Evolutionary conservation across 2,888 invertebrate species (phyloP), one percentile per base, ranked within the genome.

Genomic region (Scrobipalpa atriplicella): DNA sequence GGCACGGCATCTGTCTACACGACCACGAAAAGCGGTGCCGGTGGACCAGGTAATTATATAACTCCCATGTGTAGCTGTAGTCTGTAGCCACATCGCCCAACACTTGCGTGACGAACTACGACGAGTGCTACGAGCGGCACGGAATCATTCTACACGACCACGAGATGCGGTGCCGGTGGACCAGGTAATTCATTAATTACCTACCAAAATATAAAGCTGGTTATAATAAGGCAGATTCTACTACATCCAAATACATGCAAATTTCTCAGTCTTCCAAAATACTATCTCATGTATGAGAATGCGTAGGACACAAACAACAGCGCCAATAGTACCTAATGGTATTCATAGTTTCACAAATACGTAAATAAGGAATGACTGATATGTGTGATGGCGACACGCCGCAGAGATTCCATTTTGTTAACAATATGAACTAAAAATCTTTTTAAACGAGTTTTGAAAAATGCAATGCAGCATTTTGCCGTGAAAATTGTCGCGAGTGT

Each of bases 1-100:
- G 93, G 76, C 94, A 95, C 86, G 96, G 96, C 65, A 93, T 96
- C 74, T 96, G 96, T 78, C 90, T 95, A 72, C 93, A 94, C 71
- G 94, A 94, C 70, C 87, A 90, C 67, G 93, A 93, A 68, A 92
- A 93, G 64, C 84, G 90, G 21, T 95, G 95, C 82, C 89, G 90
- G 68, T 95, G 95, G 95, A 93, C 93, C 16, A 93, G 92, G 90
- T 94, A 88, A 58, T n/a, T n/a, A 21, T 2, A n/a, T 16, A n/a
- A n/a, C n/a, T n/a, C n/a, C n/a, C n/a, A n/a, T n/a, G n/a, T n/a
- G n/a, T n/a, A n/a, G n/a, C n/a, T n/a, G n/a, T n/a, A n/a, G n/a
- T n/a, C n/a, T n/a, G n/a, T n/a, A n/a, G n/a, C n/a, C n/a, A n/a
- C 13, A 75, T 87, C 92, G 2, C 88, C 83, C 56, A 91, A 87